phyloP scores from a whole-genome alignment of 2,888 invertebrate genomes.

The Heliconius ethilla region DNA sequence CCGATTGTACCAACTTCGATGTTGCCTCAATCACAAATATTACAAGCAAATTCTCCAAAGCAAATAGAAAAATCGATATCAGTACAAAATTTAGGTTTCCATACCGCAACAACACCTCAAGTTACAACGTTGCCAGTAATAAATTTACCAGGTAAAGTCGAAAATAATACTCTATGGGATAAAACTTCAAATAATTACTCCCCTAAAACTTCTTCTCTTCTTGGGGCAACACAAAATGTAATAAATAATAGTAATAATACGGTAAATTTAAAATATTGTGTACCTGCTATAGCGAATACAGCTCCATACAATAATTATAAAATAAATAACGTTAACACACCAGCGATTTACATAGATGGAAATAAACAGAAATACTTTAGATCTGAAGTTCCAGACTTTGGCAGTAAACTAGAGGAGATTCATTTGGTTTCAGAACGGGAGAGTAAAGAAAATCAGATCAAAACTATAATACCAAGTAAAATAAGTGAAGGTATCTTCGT shows the following conservation, averaged over 20 bases:
- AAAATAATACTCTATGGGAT: conserved; percentile 7
- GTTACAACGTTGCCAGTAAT: neutral
- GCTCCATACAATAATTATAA: neutral
- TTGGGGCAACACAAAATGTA: neutral
- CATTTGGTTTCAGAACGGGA: neutral
- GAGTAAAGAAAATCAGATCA: neutral
- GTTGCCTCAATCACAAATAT: neutral
- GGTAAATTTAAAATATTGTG: conserved; percentile 2
- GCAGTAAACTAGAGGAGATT: neutral
- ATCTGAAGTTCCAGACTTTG: neutral
- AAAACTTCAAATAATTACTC: conserved; percentile 3
- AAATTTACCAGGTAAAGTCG: neutral
- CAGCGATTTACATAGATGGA: conserved; percentile 14
- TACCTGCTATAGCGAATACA: neutral
- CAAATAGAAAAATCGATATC: neutral
- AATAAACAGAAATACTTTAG: conserved; percentile 10
- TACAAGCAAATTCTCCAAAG: neutral
- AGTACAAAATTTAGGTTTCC: conserved; percentile 2
- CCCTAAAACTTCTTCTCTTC: neutral
- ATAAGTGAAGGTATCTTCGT: neutral
- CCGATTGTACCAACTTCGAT: neutral
- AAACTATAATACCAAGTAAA: neutral
- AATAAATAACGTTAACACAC: neutral
- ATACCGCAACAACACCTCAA: conserved; percentile 19
- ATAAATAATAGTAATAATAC: neutral